Evolutionary conservation across 1,140 invertebrate genomes (phyloP).

Genomic region (Drosophila guanche): DNA sequence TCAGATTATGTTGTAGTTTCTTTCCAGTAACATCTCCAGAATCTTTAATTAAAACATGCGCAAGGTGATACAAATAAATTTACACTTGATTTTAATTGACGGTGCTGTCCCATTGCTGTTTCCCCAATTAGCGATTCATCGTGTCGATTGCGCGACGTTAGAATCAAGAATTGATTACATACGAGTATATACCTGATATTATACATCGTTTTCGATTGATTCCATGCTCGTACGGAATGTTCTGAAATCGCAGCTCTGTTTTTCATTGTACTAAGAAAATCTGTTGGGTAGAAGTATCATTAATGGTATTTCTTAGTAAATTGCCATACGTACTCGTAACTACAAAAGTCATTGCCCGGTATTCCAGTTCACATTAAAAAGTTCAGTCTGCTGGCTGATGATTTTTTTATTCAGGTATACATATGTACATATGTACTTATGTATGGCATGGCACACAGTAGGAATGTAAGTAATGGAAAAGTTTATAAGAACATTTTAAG

Average conservation of each 20-base stretch:
- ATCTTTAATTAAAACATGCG: constrained; percentile 55
- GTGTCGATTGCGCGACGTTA: constrained; percentile 53
- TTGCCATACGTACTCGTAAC: too few species aligned
- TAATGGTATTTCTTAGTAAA: too few species aligned
- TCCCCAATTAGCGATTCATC: constrained; percentile 57
- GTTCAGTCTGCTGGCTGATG: too few species aligned
- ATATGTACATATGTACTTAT: too few species aligned
- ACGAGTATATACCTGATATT: constrained; percentile 34
- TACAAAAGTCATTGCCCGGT: too few species aligned
- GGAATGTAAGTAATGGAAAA: too few species aligned
- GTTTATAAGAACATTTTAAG: too few species aligned
- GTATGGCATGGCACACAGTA: too few species aligned
- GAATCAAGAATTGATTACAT: constrained; percentile 55
- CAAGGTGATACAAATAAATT: constrained; percentile 63
- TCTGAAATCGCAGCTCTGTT: constrained; percentile 10
- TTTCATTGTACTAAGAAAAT: constrained; percentile 9
- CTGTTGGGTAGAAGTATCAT: background rate
- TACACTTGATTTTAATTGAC: constrained; percentile 55
- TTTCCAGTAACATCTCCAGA: constrained; percentile 45
- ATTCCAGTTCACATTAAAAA: too few species aligned
- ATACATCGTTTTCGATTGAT: constrained; percentile 50
- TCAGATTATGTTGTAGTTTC: constrained; percentile 36
- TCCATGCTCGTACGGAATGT: constrained; percentile 26
- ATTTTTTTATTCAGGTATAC: too few species aligned
- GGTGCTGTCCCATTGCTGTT: constrained; percentile 46